A percentile compares a stretch with the other conserved stretches of the same genome.
Conservation (phyloP, 2,113 vertebrate species). For the Rhinoptilus africanus region DNA sequence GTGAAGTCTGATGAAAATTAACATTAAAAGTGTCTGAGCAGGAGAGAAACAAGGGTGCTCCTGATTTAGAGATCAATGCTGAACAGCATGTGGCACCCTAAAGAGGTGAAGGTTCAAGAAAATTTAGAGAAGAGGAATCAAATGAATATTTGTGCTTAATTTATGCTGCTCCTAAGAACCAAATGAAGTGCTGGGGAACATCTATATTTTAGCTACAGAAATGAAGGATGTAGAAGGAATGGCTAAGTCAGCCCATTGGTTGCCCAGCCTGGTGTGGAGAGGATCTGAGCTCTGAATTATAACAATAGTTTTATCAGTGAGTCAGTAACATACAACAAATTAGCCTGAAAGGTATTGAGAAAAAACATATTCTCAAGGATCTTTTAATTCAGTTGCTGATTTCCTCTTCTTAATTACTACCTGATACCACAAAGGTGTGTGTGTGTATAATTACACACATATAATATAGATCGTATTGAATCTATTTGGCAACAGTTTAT, state of each 20-base stretch:
- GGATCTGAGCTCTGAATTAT: not conserved
- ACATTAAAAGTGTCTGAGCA: not conserved
- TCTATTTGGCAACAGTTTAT: not conserved
- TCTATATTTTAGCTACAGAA: not conserved
- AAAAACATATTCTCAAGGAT: not conserved
- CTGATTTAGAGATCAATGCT: not conserved
- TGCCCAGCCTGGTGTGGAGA: not conserved
- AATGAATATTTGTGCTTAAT: not conserved
- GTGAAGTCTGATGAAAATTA: not conserved
- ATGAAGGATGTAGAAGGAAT: not conserved
- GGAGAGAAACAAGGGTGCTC: not conserved
- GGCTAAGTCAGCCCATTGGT: not conserved
- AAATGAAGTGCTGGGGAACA: not conserved
- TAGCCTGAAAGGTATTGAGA: not conserved
- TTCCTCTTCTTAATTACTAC: conserved; percentile 15
- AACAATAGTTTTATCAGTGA: not conserved
- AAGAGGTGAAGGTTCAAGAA: not conserved
- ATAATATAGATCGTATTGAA: not conserved
- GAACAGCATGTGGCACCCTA: not conserved
- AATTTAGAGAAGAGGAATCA: not conserved
- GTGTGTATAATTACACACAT: not conserved
- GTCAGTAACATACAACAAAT: conserved; percentile 4
- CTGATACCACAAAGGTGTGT: not conserved
- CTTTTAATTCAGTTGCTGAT: conserved; percentile 30
- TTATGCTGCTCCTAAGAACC: not conserved